These are phyloP conservation scores for Standfussiana lucernea DNA, from an alignment of 2,888 invertebrate genomes.

Conservation along the genomic window DNA sequence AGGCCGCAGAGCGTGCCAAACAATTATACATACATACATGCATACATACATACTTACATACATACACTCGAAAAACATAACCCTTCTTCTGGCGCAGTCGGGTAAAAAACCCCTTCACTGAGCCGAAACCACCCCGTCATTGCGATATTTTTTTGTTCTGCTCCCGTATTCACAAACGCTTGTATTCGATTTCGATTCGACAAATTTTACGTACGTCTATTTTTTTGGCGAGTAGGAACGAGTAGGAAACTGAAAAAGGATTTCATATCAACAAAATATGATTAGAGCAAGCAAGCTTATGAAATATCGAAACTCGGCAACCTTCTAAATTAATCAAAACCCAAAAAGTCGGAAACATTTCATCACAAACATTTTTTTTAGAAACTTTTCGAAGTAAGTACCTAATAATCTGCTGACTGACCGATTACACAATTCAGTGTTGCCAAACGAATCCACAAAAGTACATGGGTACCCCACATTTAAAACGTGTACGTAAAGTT, in stretches of 20 bases:
- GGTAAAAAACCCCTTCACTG: background rate
- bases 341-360: constrained; percentile 18
- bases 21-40: too few species aligned
- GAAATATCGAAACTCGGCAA: constrained; percentile 8
- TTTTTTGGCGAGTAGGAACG: too few species aligned
- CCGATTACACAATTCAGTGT: constrained; percentile 28
- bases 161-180: too few species aligned
- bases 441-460: constrained; percentile 33
- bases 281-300: background rate
- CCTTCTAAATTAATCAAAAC: constrained; percentile 32
- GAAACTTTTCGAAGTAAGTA: background rate
- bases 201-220: too few species aligned
- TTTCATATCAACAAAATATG: background rate
- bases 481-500: constrained; percentile 10
- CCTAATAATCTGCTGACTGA: background rate
- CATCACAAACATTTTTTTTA: constrained; percentile 20
- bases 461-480: constrained; percentile 31
- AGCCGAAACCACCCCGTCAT: background rate
- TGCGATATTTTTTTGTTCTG: background rate
- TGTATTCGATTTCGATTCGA: too few species aligned
- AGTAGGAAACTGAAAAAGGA: background rate
- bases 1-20: too few species aligned
- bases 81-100: too few species aligned
- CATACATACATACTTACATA: too few species aligned
- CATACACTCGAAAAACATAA: too few species aligned